Percentiles rank a stretch among this genome's conserved stretches.
Evolutionary conservation across 2,113 vertebrate species (phyloP).

Genomic region (Cololabis saira): DNA sequence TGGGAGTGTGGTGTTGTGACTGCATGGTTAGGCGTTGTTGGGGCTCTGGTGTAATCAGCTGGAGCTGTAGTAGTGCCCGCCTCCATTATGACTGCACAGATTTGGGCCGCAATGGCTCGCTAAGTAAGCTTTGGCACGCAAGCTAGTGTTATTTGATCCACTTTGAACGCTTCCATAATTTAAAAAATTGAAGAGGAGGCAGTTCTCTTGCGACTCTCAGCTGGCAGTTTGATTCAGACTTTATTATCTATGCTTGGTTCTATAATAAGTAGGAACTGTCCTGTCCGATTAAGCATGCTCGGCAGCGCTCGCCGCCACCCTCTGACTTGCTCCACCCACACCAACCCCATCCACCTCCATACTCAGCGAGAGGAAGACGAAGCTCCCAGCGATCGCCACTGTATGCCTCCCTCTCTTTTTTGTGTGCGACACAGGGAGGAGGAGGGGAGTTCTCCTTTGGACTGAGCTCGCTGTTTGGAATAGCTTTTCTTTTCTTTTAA

Average conservation of each 20-base stretch:
- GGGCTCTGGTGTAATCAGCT: constrained; percentile 78
- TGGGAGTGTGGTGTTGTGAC: constrained; percentile 21
- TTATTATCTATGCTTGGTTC: constrained; percentile 89
- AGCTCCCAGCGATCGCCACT: constrained; percentile 64
- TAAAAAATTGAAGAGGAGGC: constrained; percentile 92
- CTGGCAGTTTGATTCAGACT: constrained; percentile 89
- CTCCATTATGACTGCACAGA: constrained; percentile 76
- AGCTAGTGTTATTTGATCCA: constrained; percentile 88
- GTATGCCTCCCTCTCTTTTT: constrained; percentile 13
- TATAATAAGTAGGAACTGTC: constrained; percentile 93
- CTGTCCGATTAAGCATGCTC: constrained; percentile 90
- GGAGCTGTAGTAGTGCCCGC: constrained; percentile 72
- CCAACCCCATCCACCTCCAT: constrained; percentile 67
- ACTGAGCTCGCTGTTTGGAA: constrained; percentile 62
- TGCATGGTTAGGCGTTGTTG: neutral
- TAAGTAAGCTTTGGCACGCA: constrained; percentile 93
- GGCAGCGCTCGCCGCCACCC: constrained; percentile 72
- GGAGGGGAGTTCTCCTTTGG: constrained; percentile 22
- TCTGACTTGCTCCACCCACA: constrained; percentile 39
- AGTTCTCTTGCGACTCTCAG: constrained; percentile 83
- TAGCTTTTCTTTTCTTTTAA: neutral
- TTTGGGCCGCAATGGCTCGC: constrained; percentile 73
- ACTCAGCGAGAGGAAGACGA: constrained; percentile 71
- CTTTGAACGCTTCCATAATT: constrained; percentile 88
- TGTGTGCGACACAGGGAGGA: constrained; percentile 16